Percentiles rank a stretch among this genome's conserved stretches.
Evolutionary conservation across 2,888 invertebrate genomes (phyloP).

Genomic region (Yponomeuta cagnagella): DNA sequence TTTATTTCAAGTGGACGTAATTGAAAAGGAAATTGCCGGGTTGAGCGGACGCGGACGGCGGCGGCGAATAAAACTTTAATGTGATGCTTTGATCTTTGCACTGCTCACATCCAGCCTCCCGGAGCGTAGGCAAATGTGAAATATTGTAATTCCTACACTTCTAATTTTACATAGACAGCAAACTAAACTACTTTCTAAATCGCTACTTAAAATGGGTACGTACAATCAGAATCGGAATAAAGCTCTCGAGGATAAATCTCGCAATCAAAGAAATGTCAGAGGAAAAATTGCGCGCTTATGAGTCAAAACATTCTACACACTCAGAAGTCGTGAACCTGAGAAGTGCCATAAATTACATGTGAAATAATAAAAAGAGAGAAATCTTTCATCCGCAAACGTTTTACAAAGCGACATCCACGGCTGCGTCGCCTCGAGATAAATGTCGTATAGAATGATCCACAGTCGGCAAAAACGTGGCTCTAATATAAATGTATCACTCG

Average conservation of each 20-base stretch:
- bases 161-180: not conserved
- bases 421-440: conserved; percentile 46
- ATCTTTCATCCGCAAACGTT: conserved; percentile 63
- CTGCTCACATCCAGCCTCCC: conserved; percentile 41
- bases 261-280: conserved; percentile 26
- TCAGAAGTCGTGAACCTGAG: conserved; percentile 32
- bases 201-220: not conserved
- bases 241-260: not conserved
- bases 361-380: conserved; percentile 65
- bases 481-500: conserved; percentile 40
- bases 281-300: conserved; percentile 34
- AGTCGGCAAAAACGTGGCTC: conserved; percentile 51
- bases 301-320: conserved; percentile 39
- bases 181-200: not conserved
- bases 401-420: conserved; percentile 57
- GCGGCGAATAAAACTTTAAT: conserved; percentile 71
- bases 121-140: conserved; percentile 22
- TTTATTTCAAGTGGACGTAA: conserved; percentile 74
- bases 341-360: conserved; percentile 65
- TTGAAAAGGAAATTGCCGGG: conserved; percentile 73
- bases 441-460: conserved; percentile 57
- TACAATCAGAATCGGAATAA: not conserved
- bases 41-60: conserved; percentile 44
- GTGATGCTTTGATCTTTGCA: conserved; percentile 73
- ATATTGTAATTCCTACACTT: conserved; percentile 29